A percentile compares a stretch with the other conserved stretches of the same genome.
phyloP scores from a whole-genome alignment of 2,888 invertebrate genomes.

The Parnassius orleans region DNA sequence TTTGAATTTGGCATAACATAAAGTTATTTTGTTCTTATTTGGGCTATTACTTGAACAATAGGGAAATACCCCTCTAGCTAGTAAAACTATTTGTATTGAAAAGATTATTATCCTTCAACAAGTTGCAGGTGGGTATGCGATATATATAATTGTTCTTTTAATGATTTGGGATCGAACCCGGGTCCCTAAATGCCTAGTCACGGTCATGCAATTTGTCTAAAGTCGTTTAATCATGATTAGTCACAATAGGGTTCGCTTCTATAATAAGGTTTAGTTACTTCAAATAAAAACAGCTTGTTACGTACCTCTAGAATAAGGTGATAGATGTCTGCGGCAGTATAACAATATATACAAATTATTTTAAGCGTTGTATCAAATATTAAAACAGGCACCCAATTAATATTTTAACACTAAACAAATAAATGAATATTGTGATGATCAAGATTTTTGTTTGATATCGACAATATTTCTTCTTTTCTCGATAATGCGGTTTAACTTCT shows the following conservation, averaged over 20 bases:
- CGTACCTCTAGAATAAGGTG: conserved; percentile 33
- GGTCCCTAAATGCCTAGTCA: conserved; percentile 77
- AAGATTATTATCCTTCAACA: conserved; percentile 76
- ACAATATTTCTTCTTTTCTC: not conserved
- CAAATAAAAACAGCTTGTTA: conserved; percentile 59
- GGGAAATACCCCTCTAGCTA: conserved; percentile 45
- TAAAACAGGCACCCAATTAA: too few species aligned
- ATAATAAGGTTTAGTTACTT: conserved; percentile 69
- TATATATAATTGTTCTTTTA: conserved; percentile 81
- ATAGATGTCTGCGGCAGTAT: conserved; percentile 2
- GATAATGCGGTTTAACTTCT: conserved; percentile 32
- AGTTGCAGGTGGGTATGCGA: conserved; percentile 77
- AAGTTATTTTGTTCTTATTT: conserved; percentile 12
- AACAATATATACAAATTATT: too few species aligned
- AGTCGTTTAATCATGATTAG: conserved; percentile 81
- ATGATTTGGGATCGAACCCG: conserved; percentile 73
- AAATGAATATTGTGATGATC: too few species aligned
- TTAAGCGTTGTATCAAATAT: too few species aligned
- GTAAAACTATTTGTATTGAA: conserved; percentile 72
- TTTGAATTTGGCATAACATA: not conserved
- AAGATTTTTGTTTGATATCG: not conserved
- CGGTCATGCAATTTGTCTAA: conserved; percentile 80
- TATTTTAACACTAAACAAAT: too few species aligned
- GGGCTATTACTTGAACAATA: conserved; percentile 38
- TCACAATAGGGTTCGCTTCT: conserved; percentile 75